Evolutionary conservation across 2,888 invertebrate species (phyloP).

Genomic region (Synergus itoensis): DNA sequence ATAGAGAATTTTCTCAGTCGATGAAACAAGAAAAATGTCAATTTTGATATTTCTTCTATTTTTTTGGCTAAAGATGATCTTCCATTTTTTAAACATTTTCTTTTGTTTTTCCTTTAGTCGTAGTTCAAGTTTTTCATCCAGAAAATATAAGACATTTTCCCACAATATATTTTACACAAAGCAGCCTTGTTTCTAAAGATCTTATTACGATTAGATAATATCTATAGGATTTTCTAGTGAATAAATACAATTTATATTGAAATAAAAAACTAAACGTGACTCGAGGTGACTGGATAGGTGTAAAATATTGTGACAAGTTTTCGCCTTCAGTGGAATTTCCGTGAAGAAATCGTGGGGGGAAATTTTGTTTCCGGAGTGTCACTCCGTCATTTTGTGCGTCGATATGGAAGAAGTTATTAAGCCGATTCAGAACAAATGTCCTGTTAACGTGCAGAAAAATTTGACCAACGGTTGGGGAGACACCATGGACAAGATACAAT

Average conservation of each 20-base stretch:
- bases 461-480: slow-evolving; percentile 67
- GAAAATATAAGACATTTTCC: not conserved
- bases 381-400: not conserved
- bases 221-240: not conserved
- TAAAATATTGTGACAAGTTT: not conserved
- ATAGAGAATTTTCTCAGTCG: not conserved
- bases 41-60: not conserved
- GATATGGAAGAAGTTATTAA: slow-evolving; percentile 35
- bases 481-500: slow-evolving; percentile 74
- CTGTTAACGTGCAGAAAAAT: slow-evolving; percentile 1
- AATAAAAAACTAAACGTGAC: not conserved
- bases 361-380: not conserved
- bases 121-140: not conserved
- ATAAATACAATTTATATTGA: not conserved
- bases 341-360: slow-evolving; percentile 14
- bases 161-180: not conserved
- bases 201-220: not conserved
- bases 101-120: not conserved
- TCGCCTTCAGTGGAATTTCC: slow-evolving; percentile 10
- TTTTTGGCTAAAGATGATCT: not conserved
- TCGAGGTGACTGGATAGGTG: slow-evolving; percentile 1
- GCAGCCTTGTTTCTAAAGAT: not conserved
- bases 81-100: not conserved
- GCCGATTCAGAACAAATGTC: not conserved
- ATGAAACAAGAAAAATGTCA: not conserved